A percentile compares a stretch with the other conserved stretches of the same genome.
Conservation (phyloP, 1,140 invertebrate genomes). For the Drosophila pseudoobscura region DNA sequence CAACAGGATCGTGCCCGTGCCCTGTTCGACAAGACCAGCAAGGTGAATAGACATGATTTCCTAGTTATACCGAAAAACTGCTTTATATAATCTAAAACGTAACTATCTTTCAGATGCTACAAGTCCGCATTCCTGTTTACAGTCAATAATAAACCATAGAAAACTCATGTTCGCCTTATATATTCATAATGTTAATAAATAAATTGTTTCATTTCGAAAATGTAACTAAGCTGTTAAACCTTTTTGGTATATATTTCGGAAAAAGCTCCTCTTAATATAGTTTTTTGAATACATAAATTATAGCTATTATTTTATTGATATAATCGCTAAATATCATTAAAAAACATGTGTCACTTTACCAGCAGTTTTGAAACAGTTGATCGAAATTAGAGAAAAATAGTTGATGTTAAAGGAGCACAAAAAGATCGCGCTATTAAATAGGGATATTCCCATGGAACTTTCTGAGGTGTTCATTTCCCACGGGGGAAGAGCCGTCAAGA, state of each 20-base stretch:
- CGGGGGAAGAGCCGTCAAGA: too few relatives aligned
- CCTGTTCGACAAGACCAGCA: constrained; percentile 85
- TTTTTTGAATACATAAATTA: background rate
- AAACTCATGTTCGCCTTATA: background rate
- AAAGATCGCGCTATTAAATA: too few relatives aligned
- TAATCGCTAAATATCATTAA: too few relatives aligned
- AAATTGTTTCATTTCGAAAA: background rate
- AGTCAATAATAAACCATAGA: constrained; percentile 1
- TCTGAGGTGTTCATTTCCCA: too few relatives aligned
- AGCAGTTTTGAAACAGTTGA: too few relatives aligned
- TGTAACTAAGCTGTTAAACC: background rate
- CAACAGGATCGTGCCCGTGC: constrained; percentile 86
- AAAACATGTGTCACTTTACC: too few relatives aligned
- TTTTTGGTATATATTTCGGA: background rate
- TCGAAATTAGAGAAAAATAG: too few relatives aligned
- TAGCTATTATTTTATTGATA: too few relatives aligned
- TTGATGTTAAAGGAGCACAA: too few relatives aligned
- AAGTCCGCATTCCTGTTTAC: constrained; percentile 68
- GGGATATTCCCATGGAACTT: too few relatives aligned
- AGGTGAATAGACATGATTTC: constrained; percentile 31
- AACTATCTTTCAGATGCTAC: constrained; percentile 69
- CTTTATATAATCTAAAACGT: background rate
- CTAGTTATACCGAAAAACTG: too few relatives aligned
- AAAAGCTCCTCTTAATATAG: background rate
- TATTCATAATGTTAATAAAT: constrained; percentile 6